phyloP scores from a whole-genome alignment of 1,140 invertebrate species.

The Tyrophagus putrescentiae region DNA sequence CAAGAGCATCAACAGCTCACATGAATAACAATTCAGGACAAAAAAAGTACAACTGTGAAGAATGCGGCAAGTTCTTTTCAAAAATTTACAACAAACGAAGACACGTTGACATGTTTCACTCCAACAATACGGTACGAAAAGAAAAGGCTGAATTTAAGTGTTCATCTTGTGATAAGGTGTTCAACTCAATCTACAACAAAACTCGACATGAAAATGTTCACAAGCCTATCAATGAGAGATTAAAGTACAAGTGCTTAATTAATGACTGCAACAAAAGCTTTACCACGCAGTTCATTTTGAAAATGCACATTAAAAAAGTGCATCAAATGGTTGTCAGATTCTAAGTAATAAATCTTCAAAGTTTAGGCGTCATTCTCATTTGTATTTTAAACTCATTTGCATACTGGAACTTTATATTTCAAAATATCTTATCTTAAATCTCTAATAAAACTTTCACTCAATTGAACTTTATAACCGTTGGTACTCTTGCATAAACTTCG shows the following conservation, averaged over 20 bases:
- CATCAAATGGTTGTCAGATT: neutral
- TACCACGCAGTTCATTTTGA: constrained; percentile 4
- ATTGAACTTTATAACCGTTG: too few relatives aligned
- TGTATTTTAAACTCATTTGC: too few relatives aligned
- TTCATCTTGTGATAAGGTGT: constrained; percentile 17
- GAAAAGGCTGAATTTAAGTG: neutral
- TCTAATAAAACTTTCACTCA: too few relatives aligned
- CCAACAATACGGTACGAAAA: neutral
- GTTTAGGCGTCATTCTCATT: too few relatives aligned
- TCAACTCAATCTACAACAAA: constrained; percentile 12
- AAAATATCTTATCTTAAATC: too few relatives aligned
- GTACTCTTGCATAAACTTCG: too few relatives aligned
- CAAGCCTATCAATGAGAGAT: constrained; percentile 8
- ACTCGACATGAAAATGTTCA: constrained; percentile 14
- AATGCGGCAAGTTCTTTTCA: constrained; percentile 11
- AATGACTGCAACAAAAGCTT: constrained; percentile 7
- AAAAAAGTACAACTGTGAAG: neutral
- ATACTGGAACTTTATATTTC: too few relatives aligned
- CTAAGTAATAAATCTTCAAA: too few relatives aligned
- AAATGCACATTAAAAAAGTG: constrained; percentile 6
- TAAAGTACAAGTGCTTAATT: constrained; percentile 1
- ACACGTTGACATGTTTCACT: constrained; percentile 12
- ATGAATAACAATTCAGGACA: too few relatives aligned
- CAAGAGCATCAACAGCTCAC: too few relatives aligned
- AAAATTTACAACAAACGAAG: constrained; percentile 12